Evolutionary conservation across 2,113 vertebrate species (phyloP), one percentile per base, ranked within the genome.

Genomic region (Dascyllus trimaculatus): DNA sequence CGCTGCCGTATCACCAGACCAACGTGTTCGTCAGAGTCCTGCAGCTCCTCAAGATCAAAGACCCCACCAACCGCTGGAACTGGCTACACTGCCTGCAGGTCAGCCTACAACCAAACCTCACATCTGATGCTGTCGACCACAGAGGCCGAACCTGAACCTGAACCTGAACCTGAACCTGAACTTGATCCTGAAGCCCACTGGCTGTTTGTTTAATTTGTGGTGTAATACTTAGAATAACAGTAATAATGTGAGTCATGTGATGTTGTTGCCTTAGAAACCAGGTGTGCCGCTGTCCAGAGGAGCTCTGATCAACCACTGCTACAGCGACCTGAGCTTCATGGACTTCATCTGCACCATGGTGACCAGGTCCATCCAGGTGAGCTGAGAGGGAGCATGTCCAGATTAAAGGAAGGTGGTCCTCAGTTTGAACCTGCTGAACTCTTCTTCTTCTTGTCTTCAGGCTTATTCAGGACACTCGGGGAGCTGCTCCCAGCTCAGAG

Each of bases 291-390:
- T 99, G 73, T 96, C 98, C 72, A 95, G 93, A 85, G 95, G 95
- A 29, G 92, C 97, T 22, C 91, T 99, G 64, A 92, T 99, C 87
- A 96, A 96, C 22, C 98, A 97, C 93, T 99, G 98, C 86, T 96
- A 96, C 94, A 96, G 96, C 85, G 97, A 99, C 84, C 92, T 98
- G 89, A 88, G 95, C 82, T 99, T 99, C 92, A 96, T 99, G 97
- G 97, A 99, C 92, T 99, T 99, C 78, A 95, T 99, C 91, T 99
- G 98, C 92, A 94, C 85, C 38, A 78, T 98, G 81, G 97, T 98
- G 78, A 95, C 96, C 59, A 95, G 88, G 43, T 94, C 97, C 81
- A 93, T 97, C 48, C 95, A 98, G 96, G 98, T 99, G 89, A 86
- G 21, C 21, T 18, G 32, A 35, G 32, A 9, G 32, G 32, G 32